Conservation (phyloP, 2,113 vertebrate species). For the Trichechus manatus region DNA sequence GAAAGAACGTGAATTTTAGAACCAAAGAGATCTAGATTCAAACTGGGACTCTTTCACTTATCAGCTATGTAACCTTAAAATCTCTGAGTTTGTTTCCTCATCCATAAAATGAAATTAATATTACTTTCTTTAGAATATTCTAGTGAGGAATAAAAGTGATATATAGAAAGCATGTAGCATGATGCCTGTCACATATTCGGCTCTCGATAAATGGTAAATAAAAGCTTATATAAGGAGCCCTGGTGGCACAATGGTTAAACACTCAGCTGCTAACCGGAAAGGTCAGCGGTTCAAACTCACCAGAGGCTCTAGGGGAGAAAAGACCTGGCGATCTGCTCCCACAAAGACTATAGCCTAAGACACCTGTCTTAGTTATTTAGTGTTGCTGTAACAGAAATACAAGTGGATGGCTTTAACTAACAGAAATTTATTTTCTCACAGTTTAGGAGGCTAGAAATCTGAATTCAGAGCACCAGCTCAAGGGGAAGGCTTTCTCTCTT, state of each 20-base stretch:
- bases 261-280: too few relatives aligned
- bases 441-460: too few relatives aligned
- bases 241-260: background rate
- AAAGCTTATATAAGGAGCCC: background rate
- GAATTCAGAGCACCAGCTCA: too few relatives aligned
- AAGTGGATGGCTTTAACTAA: too few relatives aligned
- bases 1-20: background rate
- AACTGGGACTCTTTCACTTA: background rate
- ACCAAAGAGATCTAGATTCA: background rate
- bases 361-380: too few relatives aligned
- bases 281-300: background rate
- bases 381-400: too few relatives aligned
- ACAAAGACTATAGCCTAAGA: background rate
- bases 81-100: slow-evolving; percentile 23
- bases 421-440: too few relatives aligned
- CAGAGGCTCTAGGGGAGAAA: background rate
- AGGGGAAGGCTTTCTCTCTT: too few relatives aligned
- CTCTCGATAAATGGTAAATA: background rate
- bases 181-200: background rate
- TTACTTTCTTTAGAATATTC: background rate
- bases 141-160: background rate
- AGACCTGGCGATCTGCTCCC: background rate
- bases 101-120: background rate
- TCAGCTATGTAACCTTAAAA: background rate
- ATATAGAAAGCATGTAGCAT: background rate